Evolutionary conservation across 2,888 invertebrate genomes (phyloP).

Genomic region (Brachypalpus laphriformis): DNA sequence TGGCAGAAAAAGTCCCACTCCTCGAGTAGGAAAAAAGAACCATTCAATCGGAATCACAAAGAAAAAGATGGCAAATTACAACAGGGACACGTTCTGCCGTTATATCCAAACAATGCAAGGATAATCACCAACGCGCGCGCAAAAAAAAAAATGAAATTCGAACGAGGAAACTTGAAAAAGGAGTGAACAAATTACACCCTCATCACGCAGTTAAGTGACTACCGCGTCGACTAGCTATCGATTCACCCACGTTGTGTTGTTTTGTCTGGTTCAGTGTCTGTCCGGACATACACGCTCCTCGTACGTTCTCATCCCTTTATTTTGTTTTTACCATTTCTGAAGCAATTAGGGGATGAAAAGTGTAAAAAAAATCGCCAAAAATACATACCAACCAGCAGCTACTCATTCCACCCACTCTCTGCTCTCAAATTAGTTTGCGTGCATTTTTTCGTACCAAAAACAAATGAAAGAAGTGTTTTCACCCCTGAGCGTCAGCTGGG

Average conservation of each 20-base stretch:
- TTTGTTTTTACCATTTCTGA: constrained; percentile 18
- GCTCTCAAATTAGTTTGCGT: constrained; percentile 62
- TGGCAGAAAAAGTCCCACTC: constrained; percentile 2
- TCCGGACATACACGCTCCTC: constrained; percentile 21
- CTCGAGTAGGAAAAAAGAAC: constrained; percentile 36
- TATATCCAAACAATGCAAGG: constrained; percentile 65
- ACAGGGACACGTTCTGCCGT: constrained; percentile 66
- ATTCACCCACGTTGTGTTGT: constrained; percentile 10
- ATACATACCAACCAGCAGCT: constrained; percentile 33
- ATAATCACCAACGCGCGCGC: constrained; percentile 63
- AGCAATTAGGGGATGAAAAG: constrained; percentile 53
- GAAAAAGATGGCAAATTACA: constrained; percentile 74
- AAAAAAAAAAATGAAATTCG: constrained; percentile 8
- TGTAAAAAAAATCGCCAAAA: constrained; percentile 28
- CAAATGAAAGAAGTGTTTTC: too few species aligned
- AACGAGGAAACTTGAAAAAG: constrained; percentile 30
- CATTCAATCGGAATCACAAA: constrained; percentile 73
- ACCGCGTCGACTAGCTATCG: constrained; percentile 25
- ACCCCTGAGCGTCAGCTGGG: constrained; percentile 12
- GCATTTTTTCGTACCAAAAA: constrained; percentile 27
- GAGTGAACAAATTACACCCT: constrained; percentile 68
- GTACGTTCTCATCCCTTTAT: neutral
- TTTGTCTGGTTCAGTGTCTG: constrained; percentile 42
- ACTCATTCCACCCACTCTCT: constrained; percentile 11
- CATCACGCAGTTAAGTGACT: constrained; percentile 71